A percentile compares a stretch with the other conserved stretches of the same genome.
These are phyloP conservation scores for Apogon talboti DNA, from an alignment of 2,797 vertebrate species.

Conservation along the genomic window DNA sequence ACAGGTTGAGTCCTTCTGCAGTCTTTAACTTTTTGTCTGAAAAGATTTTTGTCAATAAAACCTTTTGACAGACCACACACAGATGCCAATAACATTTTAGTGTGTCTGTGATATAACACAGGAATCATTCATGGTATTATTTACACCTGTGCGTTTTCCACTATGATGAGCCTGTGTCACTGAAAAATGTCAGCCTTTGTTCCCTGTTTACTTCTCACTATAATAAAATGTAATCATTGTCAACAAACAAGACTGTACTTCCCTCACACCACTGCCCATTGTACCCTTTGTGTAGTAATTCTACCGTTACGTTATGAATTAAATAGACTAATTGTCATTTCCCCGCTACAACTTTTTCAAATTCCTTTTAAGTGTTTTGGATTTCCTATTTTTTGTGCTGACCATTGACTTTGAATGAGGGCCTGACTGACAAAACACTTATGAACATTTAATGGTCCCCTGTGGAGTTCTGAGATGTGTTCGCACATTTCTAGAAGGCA, in stretches of 20 bases:
- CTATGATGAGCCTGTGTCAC: too few relatives aligned
- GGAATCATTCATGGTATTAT: neutral
- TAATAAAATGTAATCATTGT: neutral
- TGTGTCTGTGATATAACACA: neutral
- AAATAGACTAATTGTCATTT: too few relatives aligned
- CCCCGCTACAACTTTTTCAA: neutral
- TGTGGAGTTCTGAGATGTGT: too few relatives aligned
- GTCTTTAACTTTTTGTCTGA: neutral
- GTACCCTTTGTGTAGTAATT: neutral
- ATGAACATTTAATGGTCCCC: too few relatives aligned
- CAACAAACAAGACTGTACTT: neutral
- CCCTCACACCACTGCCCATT: neutral
- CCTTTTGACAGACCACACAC: constrained; percentile 15
- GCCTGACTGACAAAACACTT: neutral
- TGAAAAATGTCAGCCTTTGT: neutral
- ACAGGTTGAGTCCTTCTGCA: too few relatives aligned
- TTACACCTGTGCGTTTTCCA: neutral
- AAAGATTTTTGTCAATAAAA: constrained; percentile 1
- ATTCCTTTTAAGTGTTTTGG: constrained; percentile 9
- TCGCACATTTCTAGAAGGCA: too few relatives aligned
- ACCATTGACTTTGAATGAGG: constrained; percentile 10
- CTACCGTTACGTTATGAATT: neutral
- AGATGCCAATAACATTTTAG: neutral
- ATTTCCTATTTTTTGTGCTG: constrained; percentile 48
- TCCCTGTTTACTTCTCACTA: neutral